A percentile compares a stretch with the other conserved stretches of the same genome.
These are phyloP conservation scores for Drosophila paramelanica DNA, from an alignment of 2,888 invertebrate species.

Conservation along the genomic window DNA sequence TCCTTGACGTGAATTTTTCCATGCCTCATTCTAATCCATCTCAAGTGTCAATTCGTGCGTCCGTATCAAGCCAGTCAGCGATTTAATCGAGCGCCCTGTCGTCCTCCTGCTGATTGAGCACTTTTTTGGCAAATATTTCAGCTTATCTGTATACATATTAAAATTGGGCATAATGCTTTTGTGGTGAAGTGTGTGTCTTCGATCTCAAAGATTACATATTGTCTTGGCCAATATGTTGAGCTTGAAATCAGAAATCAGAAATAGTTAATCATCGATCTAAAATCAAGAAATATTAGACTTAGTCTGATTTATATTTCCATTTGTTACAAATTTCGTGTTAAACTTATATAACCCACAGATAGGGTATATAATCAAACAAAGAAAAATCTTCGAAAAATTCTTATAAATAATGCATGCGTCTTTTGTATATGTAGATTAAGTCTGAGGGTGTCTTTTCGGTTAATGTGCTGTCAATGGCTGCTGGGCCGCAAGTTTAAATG, in stretches of 20 bases:
- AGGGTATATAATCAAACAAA: neutral
- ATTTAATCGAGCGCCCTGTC: slow-evolving; percentile 43
- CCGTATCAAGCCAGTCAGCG: slow-evolving; percentile 66
- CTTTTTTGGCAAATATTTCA: slow-evolving; percentile 54
- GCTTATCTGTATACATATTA: slow-evolving; percentile 2
- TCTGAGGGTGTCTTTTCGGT: slow-evolving; percentile 48
- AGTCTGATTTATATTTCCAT: too few relatives aligned
- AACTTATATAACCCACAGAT: neutral
- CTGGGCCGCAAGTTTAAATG: slow-evolving; percentile 48
- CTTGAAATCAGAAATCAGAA: too few relatives aligned
- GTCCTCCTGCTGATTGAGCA: slow-evolving; percentile 68
- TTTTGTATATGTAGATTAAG: slow-evolving; percentile 63
- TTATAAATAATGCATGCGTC: slow-evolving; percentile 77
- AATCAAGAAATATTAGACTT: too few relatives aligned
- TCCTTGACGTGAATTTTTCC: slow-evolving; percentile 11
- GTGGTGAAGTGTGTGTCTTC: neutral
- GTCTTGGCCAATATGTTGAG: too few relatives aligned
- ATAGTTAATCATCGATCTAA: too few relatives aligned
- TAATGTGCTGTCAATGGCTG: slow-evolving; percentile 68
- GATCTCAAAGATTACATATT: too few relatives aligned
- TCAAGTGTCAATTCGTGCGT: slow-evolving; percentile 79
- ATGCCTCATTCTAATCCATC: slow-evolving; percentile 70
- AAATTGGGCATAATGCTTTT: neutral
- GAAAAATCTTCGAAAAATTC: slow-evolving; percentile 42
- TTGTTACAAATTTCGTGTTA: neutral